phyloP scores from a whole-genome alignment of 1,140 invertebrate species.

The Temnothorax curvispinosus region DNA sequence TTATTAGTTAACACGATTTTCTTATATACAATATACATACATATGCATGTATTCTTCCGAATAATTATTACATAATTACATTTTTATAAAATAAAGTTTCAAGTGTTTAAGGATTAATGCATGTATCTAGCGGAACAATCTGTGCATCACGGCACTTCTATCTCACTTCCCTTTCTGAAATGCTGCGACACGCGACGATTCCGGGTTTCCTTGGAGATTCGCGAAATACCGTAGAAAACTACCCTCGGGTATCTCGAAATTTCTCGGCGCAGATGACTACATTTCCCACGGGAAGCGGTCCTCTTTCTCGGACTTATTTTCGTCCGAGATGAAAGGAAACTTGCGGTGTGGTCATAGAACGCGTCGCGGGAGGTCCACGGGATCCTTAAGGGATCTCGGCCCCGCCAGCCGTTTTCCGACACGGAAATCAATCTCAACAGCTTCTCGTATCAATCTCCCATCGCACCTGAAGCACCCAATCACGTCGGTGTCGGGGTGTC shows the following conservation, averaged over 20 bases:
- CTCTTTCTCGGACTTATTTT: constrained; percentile 54
- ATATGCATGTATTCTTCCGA: not conserved
- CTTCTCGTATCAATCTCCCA: constrained; percentile 73
- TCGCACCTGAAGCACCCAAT: constrained; percentile 69
- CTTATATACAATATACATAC: not conserved
- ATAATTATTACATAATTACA: not conserved
- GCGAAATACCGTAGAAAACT: constrained; percentile 46
- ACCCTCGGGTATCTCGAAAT: constrained; percentile 46
- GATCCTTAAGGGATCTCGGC: constrained; percentile 21
- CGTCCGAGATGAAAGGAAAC: constrained; percentile 44
- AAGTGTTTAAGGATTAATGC: not conserved
- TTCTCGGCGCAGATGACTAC: constrained; percentile 54
- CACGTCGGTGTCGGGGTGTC: constrained; percentile 29
- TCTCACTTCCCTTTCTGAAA: not conserved
- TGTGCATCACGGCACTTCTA: not conserved
- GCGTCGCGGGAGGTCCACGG: not conserved
- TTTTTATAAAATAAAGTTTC: not conserved
- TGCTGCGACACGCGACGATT: not conserved
- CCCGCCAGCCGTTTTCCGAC: constrained; percentile 45
- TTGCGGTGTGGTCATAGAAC: constrained; percentile 42
- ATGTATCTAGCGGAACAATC: not conserved
- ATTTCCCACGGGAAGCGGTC: constrained; percentile 51
- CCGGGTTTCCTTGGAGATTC: constrained; percentile 15
- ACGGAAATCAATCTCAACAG: constrained; percentile 75
- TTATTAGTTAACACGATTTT: not conserved